Evolutionary conservation across 2,888 invertebrate species (phyloP), one percentile per base, ranked within the genome.

Genomic region (Clitarchus hookeri): DNA sequence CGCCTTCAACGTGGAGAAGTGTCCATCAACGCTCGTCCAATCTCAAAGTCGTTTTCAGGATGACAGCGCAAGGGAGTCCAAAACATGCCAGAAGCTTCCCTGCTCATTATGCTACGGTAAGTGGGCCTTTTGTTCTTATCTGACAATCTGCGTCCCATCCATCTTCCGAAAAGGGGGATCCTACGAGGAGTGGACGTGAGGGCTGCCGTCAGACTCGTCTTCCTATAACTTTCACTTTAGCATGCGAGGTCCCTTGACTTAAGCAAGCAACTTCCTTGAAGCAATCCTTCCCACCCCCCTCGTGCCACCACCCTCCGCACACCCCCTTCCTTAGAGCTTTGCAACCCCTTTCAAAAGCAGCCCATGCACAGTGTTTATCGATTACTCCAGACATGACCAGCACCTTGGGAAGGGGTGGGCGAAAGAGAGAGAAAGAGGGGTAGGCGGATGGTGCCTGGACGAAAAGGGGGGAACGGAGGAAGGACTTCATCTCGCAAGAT

Each of bases 401-500:
- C 87, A 88, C 88, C 88, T 88, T 87, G 85, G 87, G 83, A 84
- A 82, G 84, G 83, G 86, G 85, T 54, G 86, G 84, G 87, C 53
- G 82, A 27, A 79, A 82, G 87, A 65, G 87, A 77, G 65, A 27
- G 85, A 54, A 48, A 25, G 80, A 6, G 44, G 23, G 53, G 44
- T 6, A 48, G 48, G 48, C 48, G 48, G 48, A 48, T 8, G 48
- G 44, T 54, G 44, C 53, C 48, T 25, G 44, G 44, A 48, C 25
- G 48, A 36, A 6, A 13, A 48, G 77, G 4, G 83, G 26, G 85
- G 83, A 77, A 36, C 77, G 84, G n/a, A 36, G 87, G 86, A 87
- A 87, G 87, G 88, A 88, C 88, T 87, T 88, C 88, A 88, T 88
- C 88, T 88, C 88, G 85, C 87, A 87, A 87, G 87, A 88, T 88